Evolutionary conservation across 2,797 vertebrate species (phyloP), one percentile per base, ranked within the genome.

Genomic region (Lacerta viridis): DNA sequence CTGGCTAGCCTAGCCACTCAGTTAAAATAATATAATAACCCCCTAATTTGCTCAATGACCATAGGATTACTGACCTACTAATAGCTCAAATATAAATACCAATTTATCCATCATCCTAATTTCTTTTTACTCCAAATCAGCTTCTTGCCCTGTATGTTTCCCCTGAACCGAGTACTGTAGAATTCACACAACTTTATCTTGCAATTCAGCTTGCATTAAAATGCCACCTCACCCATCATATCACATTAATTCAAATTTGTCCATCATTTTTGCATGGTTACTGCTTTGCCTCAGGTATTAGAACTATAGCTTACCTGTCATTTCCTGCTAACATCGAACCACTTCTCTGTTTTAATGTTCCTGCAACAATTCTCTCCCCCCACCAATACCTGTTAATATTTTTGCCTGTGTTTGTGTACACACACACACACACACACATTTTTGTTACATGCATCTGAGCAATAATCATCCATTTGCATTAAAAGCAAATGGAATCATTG

Each of bases 241-340:
- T 94, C 94, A 92, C 89, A 93, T 96, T 97, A 97, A 97, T 97
- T 96, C 96, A 96, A 92, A 93, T 96, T 96, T 96, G 94, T 96
- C 96, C 95, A 95, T 97, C 96, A 94, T 94, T 93, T 55, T 93
- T 93, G 91, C 93, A 91, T 87, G 93, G 93, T 93, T 90, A 94
- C 95, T 95, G 95, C 95, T 95, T 96, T 96, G 95, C 96, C 95
- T 95, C 96, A 94, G 95, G 96, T 96, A 95, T 96, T 95, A 96
- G 96, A 96, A 96, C 95, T 94, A 92, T 41, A 96, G 92, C 83
- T 94, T 94, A 93, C 94, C 94, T 97, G 96, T 96, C 94, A 96
- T 91, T 95, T 94, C 90, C 89, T 13, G 43, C 95, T 93, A 95
- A 91, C 93, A 88, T 86, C 84, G 93, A 90, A 91, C 95, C 93